Evolutionary conservation across 2,797 vertebrate species (phyloP), one percentile per base, ranked within the genome.

Genomic region (Notolepis coatsorum): DNA sequence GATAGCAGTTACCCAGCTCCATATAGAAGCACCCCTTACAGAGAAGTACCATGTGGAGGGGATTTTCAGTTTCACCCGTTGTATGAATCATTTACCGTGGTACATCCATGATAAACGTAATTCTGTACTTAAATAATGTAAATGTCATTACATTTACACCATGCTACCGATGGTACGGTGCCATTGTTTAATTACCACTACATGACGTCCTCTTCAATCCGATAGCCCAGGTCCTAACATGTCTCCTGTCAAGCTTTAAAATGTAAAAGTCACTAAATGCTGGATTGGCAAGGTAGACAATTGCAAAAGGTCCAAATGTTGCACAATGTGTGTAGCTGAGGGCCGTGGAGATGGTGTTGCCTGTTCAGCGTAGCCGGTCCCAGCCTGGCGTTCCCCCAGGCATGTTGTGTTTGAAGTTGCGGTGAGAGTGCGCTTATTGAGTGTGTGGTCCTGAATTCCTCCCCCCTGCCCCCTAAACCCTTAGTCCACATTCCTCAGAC

Each of bases 1-100:
- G 56, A 84, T 65, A 77, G 67, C 63, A 69, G 71, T 43, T 60
- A 61, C 66, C 66, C 56, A 43, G 47, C 65, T 23, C 3, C 76
- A 38, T 51, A 75, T 42, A 62, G 70, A 56, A 13, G 43, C 73
- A n/a, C n/a, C n/a, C n/a, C n/a, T n/a, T n/a, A n/a, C n/a, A n/a
- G n/a, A n/a, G n/a, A n/a, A n/a, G n/a, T n/a, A n/a, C n/a, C n/a
- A n/a, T n/a, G n/a, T n/a, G n/a, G n/a, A n/a, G n/a, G n/a, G n/a
- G n/a, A n/a, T n/a, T n/a, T n/a, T n/a, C n/a, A n/a, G n/a, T n/a
- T n/a, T n/a, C n/a, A n/a, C n/a, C n/a, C n/a, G n/a, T n/a, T n/a
- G n/a, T n/a, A n/a, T n/a, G n/a, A n/a, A n/a, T n/a, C n/a, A n/a
- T n/a, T n/a, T n/a, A n/a, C n/a, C n/a, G n/a, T n/a, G n/a, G n/a